phyloP scores from a whole-genome alignment of 2,113 vertebrate species.

The Gambusia holbrooki region DNA sequence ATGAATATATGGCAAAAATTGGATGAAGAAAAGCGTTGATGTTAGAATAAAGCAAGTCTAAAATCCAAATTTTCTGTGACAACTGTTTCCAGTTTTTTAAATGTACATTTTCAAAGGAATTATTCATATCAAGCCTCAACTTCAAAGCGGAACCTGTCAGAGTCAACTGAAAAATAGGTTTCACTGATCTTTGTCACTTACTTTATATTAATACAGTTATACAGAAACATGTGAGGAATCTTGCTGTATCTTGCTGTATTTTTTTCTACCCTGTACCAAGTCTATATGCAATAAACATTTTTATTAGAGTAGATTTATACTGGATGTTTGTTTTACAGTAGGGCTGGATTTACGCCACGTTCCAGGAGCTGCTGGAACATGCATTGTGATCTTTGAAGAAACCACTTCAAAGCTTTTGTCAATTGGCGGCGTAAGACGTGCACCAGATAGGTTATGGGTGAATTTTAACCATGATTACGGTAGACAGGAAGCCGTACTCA shows the following conservation, averaged over 20 bases:
- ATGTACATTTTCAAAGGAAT: background rate
- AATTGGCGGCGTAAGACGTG: background rate
- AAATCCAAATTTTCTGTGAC: background rate
- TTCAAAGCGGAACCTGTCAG: background rate
- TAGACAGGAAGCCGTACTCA: slow-evolving; percentile 31
- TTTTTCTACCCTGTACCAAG: background rate
- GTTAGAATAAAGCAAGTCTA: background rate
- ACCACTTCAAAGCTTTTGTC: background rate
- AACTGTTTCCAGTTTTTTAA: background rate
- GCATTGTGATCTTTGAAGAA: background rate
- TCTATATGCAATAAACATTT: background rate
- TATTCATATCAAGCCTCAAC: background rate
- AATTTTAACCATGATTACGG: slow-evolving; percentile 29
- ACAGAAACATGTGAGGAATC: background rate
- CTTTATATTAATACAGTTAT: background rate
- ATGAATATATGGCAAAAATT: background rate
- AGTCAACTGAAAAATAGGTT: background rate
- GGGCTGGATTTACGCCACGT: background rate
- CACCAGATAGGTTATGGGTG: background rate
- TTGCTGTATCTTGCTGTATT: no score
- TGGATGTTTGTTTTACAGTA: background rate
- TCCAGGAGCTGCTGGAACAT: no score
- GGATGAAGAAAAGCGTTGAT: background rate
- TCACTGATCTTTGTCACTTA: background rate
- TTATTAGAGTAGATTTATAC: background rate